Evolutionary conservation across 2,797 vertebrate species (phyloP), one percentile per base, ranked within the genome.

Genomic region (Syndactyla subalaris): DNA sequence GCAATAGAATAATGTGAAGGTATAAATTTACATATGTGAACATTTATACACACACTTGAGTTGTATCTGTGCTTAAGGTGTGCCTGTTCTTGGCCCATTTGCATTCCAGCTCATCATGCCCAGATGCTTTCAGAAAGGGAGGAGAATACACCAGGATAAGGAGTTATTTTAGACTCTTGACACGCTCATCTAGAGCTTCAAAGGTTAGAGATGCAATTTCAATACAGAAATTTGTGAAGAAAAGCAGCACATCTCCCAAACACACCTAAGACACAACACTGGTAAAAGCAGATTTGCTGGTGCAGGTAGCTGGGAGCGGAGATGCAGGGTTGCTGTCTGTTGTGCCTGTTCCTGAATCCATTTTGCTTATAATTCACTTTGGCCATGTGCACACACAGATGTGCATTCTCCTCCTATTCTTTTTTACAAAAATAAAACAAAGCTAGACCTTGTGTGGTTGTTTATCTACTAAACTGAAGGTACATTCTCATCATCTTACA

Each of bases 371-470:
- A 80, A 65, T 83, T 93, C 78, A 61, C 61, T 71, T 68, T 82
- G 65, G 57, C 68, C 87, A 34, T 22, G 22, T 46, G 49, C 58
- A 75, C 41, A 77, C 68, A 80, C 49, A 94, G 63, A 79, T 89
- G 71, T 85, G 54, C 29, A 72, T 93, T 85, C 3, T 6, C 62
- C 62, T 96, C 68, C 58, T 70, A 26, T 70, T 91, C 46, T 75
- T 46, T 58, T 92, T 89, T 62, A 75, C 45, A 81, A 87, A 93
- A 94, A 61, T 34, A 88, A 95, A 90, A 36, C 68, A 77, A 80
- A 88, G 39, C 66, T 89, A 83, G 92, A 68, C 29, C 54, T 71
- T 85, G 24, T 6, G 6, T 68, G 10, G 30, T 23, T 66, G 43
- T 83, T 93, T 78, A 85, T 67, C 61, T 71, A 38, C 51, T 48